Evolutionary conservation across 2,797 vertebrate genomes (phyloP), one percentile per base, ranked within the genome.

Genomic region (Dryobates pubescens): DNA sequence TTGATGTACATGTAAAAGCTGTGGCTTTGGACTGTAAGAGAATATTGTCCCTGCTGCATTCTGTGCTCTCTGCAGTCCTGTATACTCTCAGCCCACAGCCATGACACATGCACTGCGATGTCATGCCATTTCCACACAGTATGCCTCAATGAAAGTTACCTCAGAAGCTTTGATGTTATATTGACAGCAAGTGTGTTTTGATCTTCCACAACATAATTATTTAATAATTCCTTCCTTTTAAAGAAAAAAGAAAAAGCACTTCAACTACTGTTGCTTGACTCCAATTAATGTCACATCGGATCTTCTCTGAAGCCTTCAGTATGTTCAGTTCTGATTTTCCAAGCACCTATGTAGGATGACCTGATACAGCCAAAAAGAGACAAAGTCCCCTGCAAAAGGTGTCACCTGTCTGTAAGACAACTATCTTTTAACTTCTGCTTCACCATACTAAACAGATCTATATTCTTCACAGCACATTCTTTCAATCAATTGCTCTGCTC

Each of bases 381-480:
- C 1, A 1, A 18, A 29, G 5, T 41, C 20, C 17, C 0, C 2
- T 34, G 24, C 17, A 57, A 14, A 56, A 86, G 18, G 10, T 45
- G 13, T 58, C 41, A 77, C 7, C 36, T 29, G 6, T 15, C 15
- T 51, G 29, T 41, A 17, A 57, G 20, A 27, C 13, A 38, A 18
- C 9, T 4, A 15, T 22, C 24, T 19, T 26, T 10, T 16, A 59
- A 54, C 4, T 47, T 41, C 17, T 63, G 57, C 68, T 65, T 16
- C 59, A 38, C 9, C 9, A 2, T 4, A 22, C 0, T 20, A 27
- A 14, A 43, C 6, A 17, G 17, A 10, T 3, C 6, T 2, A 1
- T 17, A 6, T 32, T 54, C 10, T 49, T 18, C 2, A 2, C 20
- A 36, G 17, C 4, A 34, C 0, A 0, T 17, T 17, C 30, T 74